Evolutionary conservation across 2,888 invertebrate genomes (phyloP).

Genomic region (Blastobasis lacticolella): DNA sequence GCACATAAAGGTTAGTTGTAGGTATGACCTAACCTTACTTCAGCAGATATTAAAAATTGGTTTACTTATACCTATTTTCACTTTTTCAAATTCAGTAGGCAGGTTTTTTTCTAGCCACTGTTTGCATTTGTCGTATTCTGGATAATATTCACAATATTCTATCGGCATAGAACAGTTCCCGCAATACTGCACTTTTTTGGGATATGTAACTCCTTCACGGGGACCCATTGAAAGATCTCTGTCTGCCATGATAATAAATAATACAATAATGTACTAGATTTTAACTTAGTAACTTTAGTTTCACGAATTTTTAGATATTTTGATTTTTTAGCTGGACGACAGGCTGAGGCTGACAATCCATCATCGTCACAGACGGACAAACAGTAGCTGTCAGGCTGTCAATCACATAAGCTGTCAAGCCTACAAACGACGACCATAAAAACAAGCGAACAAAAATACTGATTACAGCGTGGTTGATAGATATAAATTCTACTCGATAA

Average conservation of each 20-base stretch:
- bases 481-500: no score
- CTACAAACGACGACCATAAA: no score
- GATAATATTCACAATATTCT: slow-evolving; percentile 99
- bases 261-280: not conserved
- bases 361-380: no score
- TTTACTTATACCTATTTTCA: slow-evolving; percentile 77
- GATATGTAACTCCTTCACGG: slow-evolving; percentile 84
- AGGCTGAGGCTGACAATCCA: no score
- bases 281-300: not conserved
- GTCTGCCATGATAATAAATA: slow-evolving; percentile 62
- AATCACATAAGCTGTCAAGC: no score
- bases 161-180: slow-evolving; percentile 96
- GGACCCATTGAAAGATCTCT: slow-evolving; percentile 77
- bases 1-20: no score
- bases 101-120: slow-evolving; percentile 96
- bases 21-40: slow-evolving; percentile 7
- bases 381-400: no score
- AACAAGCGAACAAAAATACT: no score
- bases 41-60: not conserved
- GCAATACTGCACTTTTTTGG: slow-evolving; percentile 89
- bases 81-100: slow-evolving; percentile 93
- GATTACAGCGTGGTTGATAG: no score
- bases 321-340: no score
- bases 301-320: no score
- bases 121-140: slow-evolving; percentile 97